Conservation (phyloP, 2,113 vertebrate genomes). For the Xyrauchen texanus region DNA sequence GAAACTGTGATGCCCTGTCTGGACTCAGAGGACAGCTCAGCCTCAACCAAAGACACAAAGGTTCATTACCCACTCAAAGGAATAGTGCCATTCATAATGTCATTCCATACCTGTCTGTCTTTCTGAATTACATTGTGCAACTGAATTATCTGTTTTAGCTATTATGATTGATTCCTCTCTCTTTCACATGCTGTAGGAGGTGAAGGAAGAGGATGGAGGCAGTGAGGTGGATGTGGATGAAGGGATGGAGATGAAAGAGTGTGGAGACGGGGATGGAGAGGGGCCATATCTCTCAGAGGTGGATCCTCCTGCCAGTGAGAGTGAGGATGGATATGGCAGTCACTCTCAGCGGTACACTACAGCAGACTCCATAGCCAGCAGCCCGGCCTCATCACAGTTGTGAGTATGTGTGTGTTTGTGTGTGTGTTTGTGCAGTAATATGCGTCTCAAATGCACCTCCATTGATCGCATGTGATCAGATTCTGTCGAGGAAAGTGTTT, state of each 20-base stretch:
- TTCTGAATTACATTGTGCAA: neutral
- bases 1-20: constrained; percentile 72
- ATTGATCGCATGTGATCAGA: no score
- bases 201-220: constrained; percentile 92
- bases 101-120: no score
- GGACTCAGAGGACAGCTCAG: constrained; percentile 88
- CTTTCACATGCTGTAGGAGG: constrained; percentile 74
- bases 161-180: neutral
- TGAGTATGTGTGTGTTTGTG: constrained; percentile 65
- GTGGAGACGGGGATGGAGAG: constrained; percentile 82
- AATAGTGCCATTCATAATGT: no score
- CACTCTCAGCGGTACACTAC: constrained; percentile 91
- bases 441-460: neutral
- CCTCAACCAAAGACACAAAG: constrained; percentile 89
- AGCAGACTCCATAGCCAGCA: constrained; percentile 96
- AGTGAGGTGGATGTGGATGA: constrained; percentile 89
- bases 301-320: constrained; percentile 94
- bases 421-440: no score
- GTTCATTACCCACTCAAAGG: constrained; percentile 44
- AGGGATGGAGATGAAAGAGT: constrained; percentile 90
- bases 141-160: neutral
- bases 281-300: constrained; percentile 95
- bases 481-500: no score
- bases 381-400: constrained; percentile 98
- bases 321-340: constrained; percentile 95